phyloP scores from a whole-genome alignment of 2,797 vertebrate genomes.

The Limosa lapponica region DNA sequence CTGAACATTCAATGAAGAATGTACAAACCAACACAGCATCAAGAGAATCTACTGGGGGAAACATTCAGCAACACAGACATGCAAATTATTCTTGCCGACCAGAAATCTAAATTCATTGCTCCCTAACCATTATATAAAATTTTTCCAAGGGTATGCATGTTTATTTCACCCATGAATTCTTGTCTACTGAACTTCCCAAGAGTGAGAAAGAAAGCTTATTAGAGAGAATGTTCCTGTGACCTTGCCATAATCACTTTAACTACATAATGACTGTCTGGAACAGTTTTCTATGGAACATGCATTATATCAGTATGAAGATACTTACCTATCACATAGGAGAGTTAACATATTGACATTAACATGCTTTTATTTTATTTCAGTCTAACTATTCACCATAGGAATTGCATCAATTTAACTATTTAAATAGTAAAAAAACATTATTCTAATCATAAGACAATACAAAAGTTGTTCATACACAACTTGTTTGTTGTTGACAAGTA shows the following conservation, averaged over 20 bases:
- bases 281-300: background rate
- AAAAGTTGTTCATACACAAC: background rate
- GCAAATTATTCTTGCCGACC: background rate
- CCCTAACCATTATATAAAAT: background rate
- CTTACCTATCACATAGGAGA: rapidly evolving
- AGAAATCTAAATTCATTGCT: background rate
- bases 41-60: background rate
- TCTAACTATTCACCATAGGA: background rate
- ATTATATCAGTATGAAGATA: background rate
- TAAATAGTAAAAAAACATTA: background rate
- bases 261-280: background rate
- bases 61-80: background rate
- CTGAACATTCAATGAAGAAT: background rate
- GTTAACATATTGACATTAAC: background rate
- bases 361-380: background rate
- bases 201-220: background rate
- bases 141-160: background rate
- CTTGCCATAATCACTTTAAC: background rate
- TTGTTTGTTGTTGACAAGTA: background rate
- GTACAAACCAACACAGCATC: background rate
- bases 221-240: background rate
- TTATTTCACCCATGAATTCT: background rate
- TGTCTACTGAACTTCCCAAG: background rate
- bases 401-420: background rate
- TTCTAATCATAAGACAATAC: background rate